These are phyloP conservation scores for Plecotus auritus DNA, from an alignment of 2,113 vertebrate species.

Conservation along the genomic window DNA sequence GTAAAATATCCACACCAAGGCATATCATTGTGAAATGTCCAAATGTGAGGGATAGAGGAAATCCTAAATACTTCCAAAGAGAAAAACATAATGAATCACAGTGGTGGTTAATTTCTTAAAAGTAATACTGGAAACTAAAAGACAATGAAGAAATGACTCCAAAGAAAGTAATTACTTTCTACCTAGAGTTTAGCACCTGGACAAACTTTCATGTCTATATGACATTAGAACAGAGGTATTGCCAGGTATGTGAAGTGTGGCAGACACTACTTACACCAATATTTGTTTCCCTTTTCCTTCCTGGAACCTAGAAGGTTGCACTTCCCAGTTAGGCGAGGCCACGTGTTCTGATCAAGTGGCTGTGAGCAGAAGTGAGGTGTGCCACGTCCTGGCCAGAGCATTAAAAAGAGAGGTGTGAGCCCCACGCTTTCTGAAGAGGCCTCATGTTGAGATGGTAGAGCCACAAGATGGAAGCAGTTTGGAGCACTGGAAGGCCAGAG, in stretches of 20 bases:
- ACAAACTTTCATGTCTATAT: neutral
- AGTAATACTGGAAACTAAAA: neutral
- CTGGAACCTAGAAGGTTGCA: neutral
- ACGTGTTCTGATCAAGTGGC: neutral
- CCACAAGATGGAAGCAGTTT: neutral
- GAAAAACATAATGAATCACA: neutral
- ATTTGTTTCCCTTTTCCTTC: neutral
- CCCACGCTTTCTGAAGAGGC: neutral
- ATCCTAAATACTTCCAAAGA: neutral
- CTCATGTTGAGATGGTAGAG: neutral
- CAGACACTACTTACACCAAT: neutral
- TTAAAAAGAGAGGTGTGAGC: neutral
- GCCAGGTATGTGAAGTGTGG: neutral
- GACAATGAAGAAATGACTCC: neutral
- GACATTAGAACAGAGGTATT: neutral
- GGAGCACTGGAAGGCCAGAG: neutral
- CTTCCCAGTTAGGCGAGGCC: neutral
- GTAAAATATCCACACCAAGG: neutral
- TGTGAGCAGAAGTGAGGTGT: neutral
- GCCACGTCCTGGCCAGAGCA: neutral
- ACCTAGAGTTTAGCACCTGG: neutral
- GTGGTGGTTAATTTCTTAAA: neutral
- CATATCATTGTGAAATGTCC: neutral
- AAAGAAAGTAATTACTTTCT: neutral
- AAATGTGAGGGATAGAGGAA: slow-evolving; percentile 1